Evolutionary conservation across 2,888 invertebrate genomes (phyloP).

Genomic region (Parnassius orleans): DNA sequence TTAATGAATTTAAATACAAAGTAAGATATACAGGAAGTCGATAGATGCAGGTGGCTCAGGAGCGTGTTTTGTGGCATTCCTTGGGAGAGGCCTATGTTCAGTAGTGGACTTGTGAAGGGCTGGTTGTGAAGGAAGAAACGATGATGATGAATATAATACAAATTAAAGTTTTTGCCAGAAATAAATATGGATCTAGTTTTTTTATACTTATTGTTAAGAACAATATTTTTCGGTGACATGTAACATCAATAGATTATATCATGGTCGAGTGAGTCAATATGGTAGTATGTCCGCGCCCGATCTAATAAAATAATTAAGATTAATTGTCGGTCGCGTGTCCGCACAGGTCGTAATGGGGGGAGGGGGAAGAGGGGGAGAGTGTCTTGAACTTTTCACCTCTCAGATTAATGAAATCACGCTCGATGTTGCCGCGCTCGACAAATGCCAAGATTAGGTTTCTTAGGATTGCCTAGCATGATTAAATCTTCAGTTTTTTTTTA

Average conservation of each 20-base stretch:
- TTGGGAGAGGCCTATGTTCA: too few species aligned
- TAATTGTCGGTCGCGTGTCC: conserved; percentile 46
- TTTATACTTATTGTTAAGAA: too few species aligned
- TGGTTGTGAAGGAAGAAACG: too few species aligned
- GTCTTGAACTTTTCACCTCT: conserved; percentile 62
- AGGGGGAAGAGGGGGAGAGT: conserved; percentile 42
- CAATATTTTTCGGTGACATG: background rate
- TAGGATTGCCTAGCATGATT: background rate
- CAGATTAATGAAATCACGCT: conserved; percentile 59
- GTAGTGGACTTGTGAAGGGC: too few species aligned
- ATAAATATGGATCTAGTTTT: too few species aligned
- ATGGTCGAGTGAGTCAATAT: conserved; percentile 39
- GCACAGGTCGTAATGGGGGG: conserved; percentile 29
- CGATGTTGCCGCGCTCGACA: conserved; percentile 31
- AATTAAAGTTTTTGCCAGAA: too few species aligned
- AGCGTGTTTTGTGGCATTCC: too few species aligned
- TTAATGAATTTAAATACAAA: too few species aligned
- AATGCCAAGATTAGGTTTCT: conserved; percentile 3
- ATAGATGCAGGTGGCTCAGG: too few species aligned
- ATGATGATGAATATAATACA: background rate
- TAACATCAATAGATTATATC: conserved; percentile 13
- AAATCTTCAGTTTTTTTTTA: background rate
- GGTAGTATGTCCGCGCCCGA: conserved; percentile 37
- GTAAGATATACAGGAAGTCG: too few species aligned
- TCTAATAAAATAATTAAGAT: conserved; percentile 57